Base-by-base conservation (phyloP, 2,888 invertebrate genomes). In the Phengaris arion region DNA sequence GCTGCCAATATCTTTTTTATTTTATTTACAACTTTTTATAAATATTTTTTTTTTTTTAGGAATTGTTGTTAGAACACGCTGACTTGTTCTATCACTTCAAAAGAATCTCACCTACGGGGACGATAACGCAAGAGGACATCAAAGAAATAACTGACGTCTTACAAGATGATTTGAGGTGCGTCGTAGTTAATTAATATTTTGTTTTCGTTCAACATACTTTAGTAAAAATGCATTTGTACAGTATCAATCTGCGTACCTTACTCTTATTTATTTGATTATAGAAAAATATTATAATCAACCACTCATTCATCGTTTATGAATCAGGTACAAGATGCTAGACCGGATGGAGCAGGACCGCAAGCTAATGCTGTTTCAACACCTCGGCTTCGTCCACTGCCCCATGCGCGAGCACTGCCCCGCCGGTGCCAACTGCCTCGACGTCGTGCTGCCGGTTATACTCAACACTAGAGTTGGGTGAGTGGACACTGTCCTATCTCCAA, bases 311-410 rank as follows among this genome's bases (percentile, higher is more conserved):
- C 10, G 15, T 15, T 68, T 46, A 6, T 45, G 9, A 5, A n/a
- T 7, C 82, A 97, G 98, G 90, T 99, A 98, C 92, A 98, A 98
- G 91, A 96, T 98, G 89, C 94, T 99, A 85, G 98, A 98, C 89
- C 95, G 98, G 76, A 95, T 99, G 88, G 98, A 98, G 91, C 98
- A 98, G 89, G 98, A 99, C 86, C 94, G 99, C 79, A 98, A 98
- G 88, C 94, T 98, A 81, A 97, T 99, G 96, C 94, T 99, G 78
- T 97, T 98, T 84, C 98, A 98, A 88, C 99, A 99, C 89, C 94
- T 99, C 68, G 98, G 98, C 77, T 99, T 99, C 90, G 97, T 99
- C 76, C 98, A 99, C 91, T 98, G 98, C 87, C 98, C 99, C 13
- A 97, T 98, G 88, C 94, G 97, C 75, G 98, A 98, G 88, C 98